Evolutionary conservation across 1,140 invertebrate genomes (phyloP), one percentile per base, ranked within the genome.

Genomic region (Archegozetes longisetosus): DNA sequence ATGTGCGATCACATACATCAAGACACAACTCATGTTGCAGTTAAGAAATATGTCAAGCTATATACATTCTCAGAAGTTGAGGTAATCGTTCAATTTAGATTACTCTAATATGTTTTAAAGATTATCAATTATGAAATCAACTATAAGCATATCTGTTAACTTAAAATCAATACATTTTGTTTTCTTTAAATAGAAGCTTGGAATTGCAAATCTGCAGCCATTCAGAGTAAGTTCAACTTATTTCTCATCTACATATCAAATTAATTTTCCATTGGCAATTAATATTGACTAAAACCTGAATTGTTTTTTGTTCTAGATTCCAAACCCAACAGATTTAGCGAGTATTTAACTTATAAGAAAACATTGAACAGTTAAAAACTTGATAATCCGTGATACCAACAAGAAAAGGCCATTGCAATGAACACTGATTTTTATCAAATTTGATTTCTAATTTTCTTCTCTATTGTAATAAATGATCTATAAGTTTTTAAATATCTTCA

Each of bases 31-130:
- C n/a, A 12, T 17, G 49, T 49, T 53, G 57, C 51, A 1, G 49
- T 29, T 6, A 51, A 25, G 13, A 49, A 24, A n/a, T 27, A 50
- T 57, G 22, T 58, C 4, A 50, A 58, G n/a, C 22, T 58, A 4
- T 58, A 58, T 58, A 24, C 57, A 58, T 58, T 58, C 47, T 50
- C 46, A 24, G 57, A 58, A 20, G 24, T 58, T 58, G 57, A 58
- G 47, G 57, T 58, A 55, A 23, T 1, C 4, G 26, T 26, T 50
- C 26, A 23, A 53, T 13, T 50, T 58, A n/a, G 13, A 23, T 53
- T 50, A 23, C 2, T 28, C 27, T 22, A 28, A 22, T 28, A 22
- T 26, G 20, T 27, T 50, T 40, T 2, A 47, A 51, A 3, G 40
- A 17, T 29, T 29, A 17, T 57, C 55, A 4, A n/a, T 57, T 14